Evolutionary conservation across 2,888 invertebrate genomes (phyloP).

Genomic region (Dilophus febrilis): DNA sequence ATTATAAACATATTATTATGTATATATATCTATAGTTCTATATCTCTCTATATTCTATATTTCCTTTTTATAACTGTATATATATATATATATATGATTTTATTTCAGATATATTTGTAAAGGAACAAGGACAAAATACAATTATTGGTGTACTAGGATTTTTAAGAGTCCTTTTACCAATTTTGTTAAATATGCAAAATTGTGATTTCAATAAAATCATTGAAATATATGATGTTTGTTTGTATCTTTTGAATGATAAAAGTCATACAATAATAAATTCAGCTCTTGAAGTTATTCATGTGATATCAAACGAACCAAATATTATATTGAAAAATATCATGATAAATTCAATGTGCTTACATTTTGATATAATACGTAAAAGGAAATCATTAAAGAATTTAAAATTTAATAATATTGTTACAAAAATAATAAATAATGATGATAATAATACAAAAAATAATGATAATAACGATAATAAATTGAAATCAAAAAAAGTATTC

Average conservation of each 20-base stretch:
- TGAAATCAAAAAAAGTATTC: too few species aligned
- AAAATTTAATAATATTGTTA: constrained; percentile 28
- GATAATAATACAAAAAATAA: too few species aligned
- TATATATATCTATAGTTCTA: too few species aligned
- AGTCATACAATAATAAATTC: constrained; percentile 84
- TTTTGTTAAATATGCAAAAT: constrained; percentile 25
- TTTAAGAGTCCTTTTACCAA: constrained; percentile 43
- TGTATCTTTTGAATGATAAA: constrained; percentile 46
- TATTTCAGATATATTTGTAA: constrained; percentile 22
- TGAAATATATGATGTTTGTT: constrained; percentile 61
- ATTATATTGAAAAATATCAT: constrained; percentile 5
- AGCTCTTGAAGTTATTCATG: constrained; percentile 49
- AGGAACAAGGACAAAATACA: constrained; percentile 29
- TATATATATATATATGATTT: too few species aligned
- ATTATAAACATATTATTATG: too few species aligned
- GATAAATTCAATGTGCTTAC: constrained; percentile 25
- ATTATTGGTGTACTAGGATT: constrained; percentile 50
- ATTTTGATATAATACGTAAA: constrained; percentile 28
- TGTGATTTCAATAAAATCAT: constrained; percentile 26
- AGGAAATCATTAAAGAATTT: constrained; percentile 31
- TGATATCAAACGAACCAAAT: constrained; percentile 19
- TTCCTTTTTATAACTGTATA: too few species aligned
- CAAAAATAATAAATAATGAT: too few species aligned
- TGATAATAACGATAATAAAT: too few species aligned
- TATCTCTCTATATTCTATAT: too few species aligned